These are phyloP conservation scores for Trissoscelio sp. DNA, from an alignment of 2,888 invertebrate species.

Conservation along the genomic window DNA sequence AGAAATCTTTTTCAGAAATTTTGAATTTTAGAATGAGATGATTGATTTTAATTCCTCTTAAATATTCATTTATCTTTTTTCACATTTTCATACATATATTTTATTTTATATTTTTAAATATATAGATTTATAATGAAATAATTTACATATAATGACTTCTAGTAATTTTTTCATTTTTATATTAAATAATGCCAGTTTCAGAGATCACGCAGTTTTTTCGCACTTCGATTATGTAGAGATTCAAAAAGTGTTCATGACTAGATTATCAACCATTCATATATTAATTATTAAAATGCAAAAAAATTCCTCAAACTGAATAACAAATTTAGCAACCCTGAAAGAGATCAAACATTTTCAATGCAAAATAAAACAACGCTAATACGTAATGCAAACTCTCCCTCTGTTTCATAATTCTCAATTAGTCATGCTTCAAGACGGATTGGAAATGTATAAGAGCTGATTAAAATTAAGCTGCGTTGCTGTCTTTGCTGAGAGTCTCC, in stretches of 20 bases:
- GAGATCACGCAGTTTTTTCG: neutral
- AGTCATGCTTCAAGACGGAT: constrained; percentile 45
- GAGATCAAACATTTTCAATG: constrained; percentile 10
- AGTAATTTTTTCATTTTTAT: neutral
- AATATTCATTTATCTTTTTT: neutral
- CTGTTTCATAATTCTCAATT: constrained; percentile 1
- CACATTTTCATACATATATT: neutral
- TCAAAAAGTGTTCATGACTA: neutral
- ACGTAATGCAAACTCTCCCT: neutral
- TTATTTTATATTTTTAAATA: neutral
- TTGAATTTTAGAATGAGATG: neutral
- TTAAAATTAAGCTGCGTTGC: constrained; percentile 78
- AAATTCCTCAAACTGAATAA: neutral
- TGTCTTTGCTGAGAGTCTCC: constrained; percentile 77
- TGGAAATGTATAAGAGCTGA: neutral
- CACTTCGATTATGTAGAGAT: neutral
- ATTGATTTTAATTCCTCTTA: neutral
- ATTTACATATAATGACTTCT: neutral
- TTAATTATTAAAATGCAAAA: neutral
- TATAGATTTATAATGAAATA: neutral
- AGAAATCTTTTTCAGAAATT: neutral
- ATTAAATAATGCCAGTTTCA: neutral
- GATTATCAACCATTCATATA: too few relatives aligned
- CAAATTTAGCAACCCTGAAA: constrained; percentile 33
- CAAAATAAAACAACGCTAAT: neutral